These are phyloP conservation scores for Diorhabda carinulata DNA, from an alignment of 1,140 invertebrate species.

Conservation along the genomic window DNA sequence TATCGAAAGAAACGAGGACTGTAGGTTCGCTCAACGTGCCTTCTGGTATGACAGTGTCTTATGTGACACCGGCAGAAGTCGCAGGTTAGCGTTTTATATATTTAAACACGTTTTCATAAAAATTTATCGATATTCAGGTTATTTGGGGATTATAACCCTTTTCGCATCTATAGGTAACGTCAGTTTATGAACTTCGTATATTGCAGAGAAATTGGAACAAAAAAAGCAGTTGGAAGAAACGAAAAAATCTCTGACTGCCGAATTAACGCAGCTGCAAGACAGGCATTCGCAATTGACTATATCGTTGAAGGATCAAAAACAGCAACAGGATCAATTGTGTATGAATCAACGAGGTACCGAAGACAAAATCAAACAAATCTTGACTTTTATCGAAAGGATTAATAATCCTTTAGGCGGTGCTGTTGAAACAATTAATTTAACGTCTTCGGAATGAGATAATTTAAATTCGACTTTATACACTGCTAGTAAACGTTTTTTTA, in stretches of 20 bases:
- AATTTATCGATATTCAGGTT: no score
- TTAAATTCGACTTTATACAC: no score
- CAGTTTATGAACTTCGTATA: slow-evolving; percentile 7
- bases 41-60: slow-evolving; percentile 40
- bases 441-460: no score
- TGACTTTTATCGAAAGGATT: slow-evolving; percentile 40
- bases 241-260: slow-evolving; percentile 37
- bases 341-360: slow-evolving; percentile 36
- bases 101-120: neutral
- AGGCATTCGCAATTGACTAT: slow-evolving; percentile 44
- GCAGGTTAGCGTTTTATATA: slow-evolving; percentile 36
- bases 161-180: neutral
- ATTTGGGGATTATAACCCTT: no score
- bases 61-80: slow-evolving; percentile 34
- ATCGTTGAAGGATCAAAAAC: slow-evolving; percentile 41
- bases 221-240: slow-evolving; percentile 43
- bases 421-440: neutral
- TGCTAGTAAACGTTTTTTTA: no score
- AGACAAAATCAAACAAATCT: slow-evolving; percentile 42
- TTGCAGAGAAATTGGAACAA: slow-evolving; percentile 44
- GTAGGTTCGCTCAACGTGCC: slow-evolving; percentile 34
- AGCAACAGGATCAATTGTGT: slow-evolving; percentile 36
- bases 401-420: slow-evolving; percentile 22
- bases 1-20: slow-evolving; percentile 34
- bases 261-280: slow-evolving; percentile 43